phyloP scores from a whole-genome alignment of 2,113 vertebrate species.

The Plecotus auritus region DNA sequence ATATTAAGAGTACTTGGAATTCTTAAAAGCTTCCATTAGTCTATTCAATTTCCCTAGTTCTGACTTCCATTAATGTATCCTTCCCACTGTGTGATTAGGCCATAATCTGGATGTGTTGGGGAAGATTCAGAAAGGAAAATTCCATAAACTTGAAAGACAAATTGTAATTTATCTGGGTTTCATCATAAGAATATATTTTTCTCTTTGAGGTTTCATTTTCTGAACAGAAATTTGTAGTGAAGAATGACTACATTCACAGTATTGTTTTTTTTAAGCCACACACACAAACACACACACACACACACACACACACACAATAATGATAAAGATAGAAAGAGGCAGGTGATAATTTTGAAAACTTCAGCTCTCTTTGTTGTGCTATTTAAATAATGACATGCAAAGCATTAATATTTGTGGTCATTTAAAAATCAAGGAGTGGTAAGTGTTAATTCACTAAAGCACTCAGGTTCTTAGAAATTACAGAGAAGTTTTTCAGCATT shows the following conservation, averaged over 20 bases:
- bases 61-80: slow-evolving; percentile 42
- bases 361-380: not conserved
- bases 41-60: slow-evolving; percentile 32
- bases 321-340: not conserved
- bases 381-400: not conserved
- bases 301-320: not conserved
- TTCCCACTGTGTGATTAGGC: slow-evolving; percentile 57
- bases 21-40: slow-evolving; percentile 61
- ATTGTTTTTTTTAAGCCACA: not conserved
- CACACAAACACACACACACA: not conserved
- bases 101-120: not conserved
- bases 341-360: not conserved
- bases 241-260: not conserved
- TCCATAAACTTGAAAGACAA: slow-evolving; percentile 1
- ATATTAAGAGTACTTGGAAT: slow-evolving; percentile 65
- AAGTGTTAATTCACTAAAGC: not conserved
- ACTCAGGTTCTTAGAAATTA: not conserved
- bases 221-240: slow-evolving; percentile 17
- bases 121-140: slow-evolving; percentile 18
- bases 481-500: not conserved
- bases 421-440: not conserved
- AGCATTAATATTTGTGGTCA: not conserved
- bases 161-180: slow-evolving; percentile 12
- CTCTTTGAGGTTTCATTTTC: slow-evolving; percentile 18
- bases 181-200: slow-evolving; percentile 24